Conservation (phyloP, 2,888 invertebrate genomes). For the Gasteruption jaculator region DNA sequence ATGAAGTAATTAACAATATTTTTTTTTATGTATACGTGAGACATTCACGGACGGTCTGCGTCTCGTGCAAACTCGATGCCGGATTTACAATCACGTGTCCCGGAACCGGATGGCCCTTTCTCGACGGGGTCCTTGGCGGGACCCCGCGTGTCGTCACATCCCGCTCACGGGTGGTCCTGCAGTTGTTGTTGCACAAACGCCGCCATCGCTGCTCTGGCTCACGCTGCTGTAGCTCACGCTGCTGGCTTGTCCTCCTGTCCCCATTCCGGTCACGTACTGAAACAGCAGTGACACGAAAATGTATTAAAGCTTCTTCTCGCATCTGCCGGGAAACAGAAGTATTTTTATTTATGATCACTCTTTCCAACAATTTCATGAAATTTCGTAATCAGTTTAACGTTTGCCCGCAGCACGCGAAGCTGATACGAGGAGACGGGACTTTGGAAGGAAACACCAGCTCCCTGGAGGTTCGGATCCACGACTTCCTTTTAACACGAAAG, state of each 20-base stretch:
- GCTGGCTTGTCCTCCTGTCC: slow-evolving; percentile 39
- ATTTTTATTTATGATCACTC: no score
- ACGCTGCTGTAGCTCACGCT: slow-evolving; percentile 47
- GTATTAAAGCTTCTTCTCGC: not conserved
- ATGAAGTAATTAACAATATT: no score
- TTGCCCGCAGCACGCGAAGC: no score
- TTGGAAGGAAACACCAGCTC: no score
- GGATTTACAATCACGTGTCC: slow-evolving; percentile 43
- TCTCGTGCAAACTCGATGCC: not conserved
- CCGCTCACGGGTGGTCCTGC: slow-evolving; percentile 31
- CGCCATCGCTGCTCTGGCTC: slow-evolving; percentile 45
- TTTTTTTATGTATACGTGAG: no score
- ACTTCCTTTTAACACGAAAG: no score
- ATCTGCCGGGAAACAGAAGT: not conserved
- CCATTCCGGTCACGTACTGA: slow-evolving; percentile 44
- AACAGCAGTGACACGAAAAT: slow-evolving; percentile 26
- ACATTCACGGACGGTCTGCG: not conserved
- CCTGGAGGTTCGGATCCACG: no score
- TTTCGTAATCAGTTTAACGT: no score
- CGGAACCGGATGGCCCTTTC: slow-evolving; percentile 45
- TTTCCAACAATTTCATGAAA: no score
- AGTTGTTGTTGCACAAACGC: slow-evolving; percentile 30
- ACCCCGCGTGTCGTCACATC: slow-evolving; percentile 46
- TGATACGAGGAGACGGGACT: no score
- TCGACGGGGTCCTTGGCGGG: slow-evolving; percentile 43